Percentiles rank a stretch among this genome's conserved stretches.
Conservation (phyloP, 2,113 vertebrate species). For the Tachysurus vachellii region DNA sequence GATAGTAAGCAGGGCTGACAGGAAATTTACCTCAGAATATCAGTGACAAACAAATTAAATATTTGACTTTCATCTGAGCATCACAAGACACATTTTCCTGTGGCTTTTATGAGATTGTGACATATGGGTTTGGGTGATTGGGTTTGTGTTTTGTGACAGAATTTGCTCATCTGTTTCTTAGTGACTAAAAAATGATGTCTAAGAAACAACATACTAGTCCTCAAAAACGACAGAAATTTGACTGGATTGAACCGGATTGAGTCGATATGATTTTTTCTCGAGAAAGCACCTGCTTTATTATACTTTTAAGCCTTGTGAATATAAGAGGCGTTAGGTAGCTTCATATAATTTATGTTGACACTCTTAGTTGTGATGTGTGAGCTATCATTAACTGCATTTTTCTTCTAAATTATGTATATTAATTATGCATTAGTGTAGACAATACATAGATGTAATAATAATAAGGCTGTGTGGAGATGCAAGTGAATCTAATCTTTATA, state of each 20-base stretch:
- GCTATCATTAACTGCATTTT: background rate
- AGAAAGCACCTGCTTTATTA: background rate
- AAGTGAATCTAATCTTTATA: background rate
- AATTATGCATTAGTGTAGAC: background rate
- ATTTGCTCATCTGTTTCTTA: background rate
- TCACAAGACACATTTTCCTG: background rate
- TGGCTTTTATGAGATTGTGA: background rate
- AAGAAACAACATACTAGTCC: background rate
- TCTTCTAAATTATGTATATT: background rate
- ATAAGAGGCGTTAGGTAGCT: background rate
- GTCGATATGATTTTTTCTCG: background rate
- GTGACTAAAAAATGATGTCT: background rate
- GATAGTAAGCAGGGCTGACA: background rate
- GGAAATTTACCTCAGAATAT: background rate
- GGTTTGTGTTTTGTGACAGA: background rate
- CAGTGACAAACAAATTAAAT: background rate
- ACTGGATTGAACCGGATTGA: background rate
- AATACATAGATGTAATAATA: background rate
- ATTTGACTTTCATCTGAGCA: background rate
- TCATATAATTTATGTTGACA: too few relatives aligned
- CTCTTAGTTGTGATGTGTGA: background rate
- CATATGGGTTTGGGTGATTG: background rate
- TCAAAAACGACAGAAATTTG: background rate
- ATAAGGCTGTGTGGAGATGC: background rate
- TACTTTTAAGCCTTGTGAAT: background rate